Evolutionary conservation across 2,113 vertebrate genomes (phyloP).

Genomic region (Edolisoma coerulescens): DNA sequence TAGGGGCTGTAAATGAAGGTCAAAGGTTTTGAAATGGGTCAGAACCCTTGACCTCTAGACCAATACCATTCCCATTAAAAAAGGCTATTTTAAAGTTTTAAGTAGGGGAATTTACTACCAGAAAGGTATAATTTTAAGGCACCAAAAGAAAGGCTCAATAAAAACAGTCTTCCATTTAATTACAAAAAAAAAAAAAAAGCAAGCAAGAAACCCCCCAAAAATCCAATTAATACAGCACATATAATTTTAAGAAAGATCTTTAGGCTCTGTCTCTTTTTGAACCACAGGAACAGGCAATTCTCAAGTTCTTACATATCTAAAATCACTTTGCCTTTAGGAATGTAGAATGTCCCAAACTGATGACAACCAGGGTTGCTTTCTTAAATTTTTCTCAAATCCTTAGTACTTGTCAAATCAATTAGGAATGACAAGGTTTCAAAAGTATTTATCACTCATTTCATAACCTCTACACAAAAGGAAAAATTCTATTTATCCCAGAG

Average conservation of each 20-base stretch:
- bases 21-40: conserved; percentile 88
- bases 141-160: conserved; percentile 70
- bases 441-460: conserved; percentile 71
- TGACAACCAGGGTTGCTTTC: conserved; percentile 9
- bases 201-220: conserved; percentile 30
- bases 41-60: conserved; percentile 92
- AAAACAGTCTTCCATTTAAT: conserved; percentile 72
- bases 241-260: not conserved
- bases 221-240: not conserved
- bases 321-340: conserved; percentile 25
- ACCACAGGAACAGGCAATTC: not conserved
- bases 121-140: conserved; percentile 72
- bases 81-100: conserved; percentile 82
- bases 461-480: conserved; percentile 64
- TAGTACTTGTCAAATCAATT: conserved; percentile 67
- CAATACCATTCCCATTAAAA: conserved; percentile 85
- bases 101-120: conserved; percentile 80
- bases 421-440: conserved; percentile 64
- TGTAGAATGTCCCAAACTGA: not conserved
- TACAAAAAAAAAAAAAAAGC: conserved; percentile 43
- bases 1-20: conserved; percentile 82
- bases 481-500: conserved; percentile 51
- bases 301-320: not conserved
- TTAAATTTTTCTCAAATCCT: conserved; percentile 34
- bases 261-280: not conserved